phyloP scores from a whole-genome alignment of 2,797 vertebrate genomes.

The Danio albolineatus region DNA sequence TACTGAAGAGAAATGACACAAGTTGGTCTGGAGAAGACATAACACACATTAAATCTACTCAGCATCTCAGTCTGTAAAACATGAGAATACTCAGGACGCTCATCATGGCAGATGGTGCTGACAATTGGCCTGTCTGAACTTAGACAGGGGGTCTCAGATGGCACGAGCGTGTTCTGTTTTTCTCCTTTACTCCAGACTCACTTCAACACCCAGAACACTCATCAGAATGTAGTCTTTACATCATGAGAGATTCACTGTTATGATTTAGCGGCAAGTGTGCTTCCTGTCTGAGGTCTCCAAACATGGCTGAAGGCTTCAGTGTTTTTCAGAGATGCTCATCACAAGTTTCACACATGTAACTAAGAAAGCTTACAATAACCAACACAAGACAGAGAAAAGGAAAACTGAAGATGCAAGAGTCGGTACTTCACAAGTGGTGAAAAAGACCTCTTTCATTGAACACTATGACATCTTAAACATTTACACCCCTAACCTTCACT shows the following conservation, averaged over 20 bases:
- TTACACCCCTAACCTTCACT: not conserved
- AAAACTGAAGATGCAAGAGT: not conserved
- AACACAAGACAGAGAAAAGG: not conserved
- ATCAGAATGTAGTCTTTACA: constrained; percentile 41
- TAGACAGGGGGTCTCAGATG: constrained; percentile 24
- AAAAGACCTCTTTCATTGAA: constrained; percentile 12
- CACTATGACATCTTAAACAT: not conserved
- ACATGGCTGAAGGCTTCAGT: constrained; percentile 8
- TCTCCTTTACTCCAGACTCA: constrained; percentile 19
- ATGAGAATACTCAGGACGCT: constrained; percentile 33
- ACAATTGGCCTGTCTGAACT: constrained; percentile 45
- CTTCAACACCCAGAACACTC: constrained; percentile 12
- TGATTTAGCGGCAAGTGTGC: constrained; percentile 28
- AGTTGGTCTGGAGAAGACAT: constrained; percentile 30
- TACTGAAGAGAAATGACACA: constrained; percentile 15
- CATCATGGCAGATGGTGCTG: constrained; percentile 30
- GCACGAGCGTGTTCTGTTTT: constrained; percentile 37
- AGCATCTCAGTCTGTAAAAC: constrained; percentile 43
- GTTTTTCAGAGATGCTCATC: constrained; percentile 23
- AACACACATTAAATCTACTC: constrained; percentile 40
- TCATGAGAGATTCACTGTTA: constrained; percentile 42
- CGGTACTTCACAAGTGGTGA: not conserved
- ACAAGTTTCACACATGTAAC: not conserved
- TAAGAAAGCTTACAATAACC: not conserved
- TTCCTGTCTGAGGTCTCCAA: constrained; percentile 40